Conservation (phyloP, 37 sponge, comb jelly and placozoan species). For the Crambe crambe region DNA sequence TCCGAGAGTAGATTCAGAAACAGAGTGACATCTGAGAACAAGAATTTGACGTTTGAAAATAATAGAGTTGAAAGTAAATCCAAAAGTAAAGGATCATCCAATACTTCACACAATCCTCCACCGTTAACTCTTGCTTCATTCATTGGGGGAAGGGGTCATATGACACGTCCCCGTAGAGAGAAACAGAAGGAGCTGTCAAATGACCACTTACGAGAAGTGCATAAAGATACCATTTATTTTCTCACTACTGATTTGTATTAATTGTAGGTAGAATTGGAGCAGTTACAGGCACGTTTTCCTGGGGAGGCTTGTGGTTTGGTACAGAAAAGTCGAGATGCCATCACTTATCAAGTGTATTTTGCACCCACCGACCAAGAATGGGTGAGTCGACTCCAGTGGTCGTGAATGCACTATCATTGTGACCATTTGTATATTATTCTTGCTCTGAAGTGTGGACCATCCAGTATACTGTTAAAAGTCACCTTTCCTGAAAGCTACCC, state of each 20-base stretch:
- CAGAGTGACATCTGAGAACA: background rate
- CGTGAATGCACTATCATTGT: background rate
- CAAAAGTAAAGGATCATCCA: background rate
- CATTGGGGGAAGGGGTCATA: background rate
- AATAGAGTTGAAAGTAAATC: background rate
- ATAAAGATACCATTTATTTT: background rate
- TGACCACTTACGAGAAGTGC: constrained; percentile 4
- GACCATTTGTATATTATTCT: background rate
- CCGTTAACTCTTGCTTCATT: constrained; percentile 11
- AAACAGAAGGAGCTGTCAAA: background rate
- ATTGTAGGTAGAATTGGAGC: constrained; percentile 35
- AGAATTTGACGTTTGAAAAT: background rate
- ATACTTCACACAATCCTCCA: constrained; percentile 7
- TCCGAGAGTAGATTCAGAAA: background rate
- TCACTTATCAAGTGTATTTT: constrained; percentile 19
- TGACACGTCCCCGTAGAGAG: background rate
- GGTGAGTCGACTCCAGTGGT: constrained; percentile 24
- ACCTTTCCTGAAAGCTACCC: constrained; percentile 41
- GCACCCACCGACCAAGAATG: constrained; percentile 67
- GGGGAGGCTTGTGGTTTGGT: constrained; percentile 31
- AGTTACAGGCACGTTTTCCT: constrained; percentile 47
- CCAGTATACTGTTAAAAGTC: background rate
- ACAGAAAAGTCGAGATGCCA: constrained; percentile 37
- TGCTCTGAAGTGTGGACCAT: constrained; percentile 8
- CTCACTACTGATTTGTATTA: background rate